Base-by-base conservation (phyloP, 2,113 vertebrate species). In the Notarius quadriscutis region DNA sequence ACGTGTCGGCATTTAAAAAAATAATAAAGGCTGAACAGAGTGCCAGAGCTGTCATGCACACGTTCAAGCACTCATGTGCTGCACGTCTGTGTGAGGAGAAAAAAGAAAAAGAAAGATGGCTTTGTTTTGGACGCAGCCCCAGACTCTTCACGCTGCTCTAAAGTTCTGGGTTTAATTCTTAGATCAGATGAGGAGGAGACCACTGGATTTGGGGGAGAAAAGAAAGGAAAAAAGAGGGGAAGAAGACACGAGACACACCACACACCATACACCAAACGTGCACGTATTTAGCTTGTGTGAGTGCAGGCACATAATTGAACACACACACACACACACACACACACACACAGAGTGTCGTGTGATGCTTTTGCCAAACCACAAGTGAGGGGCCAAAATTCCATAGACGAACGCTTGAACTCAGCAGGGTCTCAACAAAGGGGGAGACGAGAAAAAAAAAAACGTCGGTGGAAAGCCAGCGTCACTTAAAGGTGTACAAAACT, bases 281-380 rank as follows among this genome's bases (percentile, higher is more conserved):
- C 78, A 87, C 67, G n/a, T 80, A 81, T 79, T 58, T 74, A 58
- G 34, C 60, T 67, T 57, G 7, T 83, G 53, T 60, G 58, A 60
- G 80, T 83, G 55, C 48, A 2, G 71, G 83, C 48, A 50, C 77
- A 82, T 58, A 87, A 67, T 81, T 50, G 78, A 72, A 74, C 83
- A 84, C 80, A 86, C 75, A 69, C 86, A 83, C 77, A 83, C 82
- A 81, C 78, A 84, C 75, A 89, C 82, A 91, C 63, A 65, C 65
- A 69, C 11, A 50, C 51, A 51, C 83, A 83, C 34, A 79, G 51
- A 53, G 51, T 53, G 94, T 93, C 94, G 93, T 96, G 95, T 95
- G 96, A 95, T 95, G 94, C 85, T 93, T 92, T 90, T 95, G 96
- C 96, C 96, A 97, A 97, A 95, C 96, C 96, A 95, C 95, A 95